phyloP scores from a whole-genome alignment of 1,140 invertebrate genomes.

The Drosophila equinoxialis region DNA sequence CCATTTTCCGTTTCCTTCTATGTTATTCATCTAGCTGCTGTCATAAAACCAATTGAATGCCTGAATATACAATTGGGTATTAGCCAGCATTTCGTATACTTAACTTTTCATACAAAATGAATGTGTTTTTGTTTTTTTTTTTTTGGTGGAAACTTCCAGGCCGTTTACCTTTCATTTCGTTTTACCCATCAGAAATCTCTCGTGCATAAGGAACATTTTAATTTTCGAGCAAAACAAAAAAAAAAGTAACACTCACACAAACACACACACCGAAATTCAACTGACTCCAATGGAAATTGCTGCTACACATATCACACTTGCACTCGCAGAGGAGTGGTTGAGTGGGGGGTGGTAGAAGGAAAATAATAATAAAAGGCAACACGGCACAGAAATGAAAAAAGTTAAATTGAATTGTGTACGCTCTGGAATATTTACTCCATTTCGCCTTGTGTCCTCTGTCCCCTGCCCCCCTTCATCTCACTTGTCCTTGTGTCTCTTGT shows the following conservation, averaged over 20 bases:
- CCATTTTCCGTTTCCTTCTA: too few species aligned
- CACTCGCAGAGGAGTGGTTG: slow-evolving; percentile 18
- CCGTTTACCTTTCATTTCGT: slow-evolving; percentile 70
- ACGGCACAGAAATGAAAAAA: slow-evolving; percentile 68
- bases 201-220: slow-evolving; percentile 78
- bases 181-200: slow-evolving; percentile 75
- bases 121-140: slow-evolving; percentile 22
- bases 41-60: too few species aligned
- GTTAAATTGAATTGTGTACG: slow-evolving; percentile 78
- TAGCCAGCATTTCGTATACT: slow-evolving; percentile 11
- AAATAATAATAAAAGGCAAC: slow-evolving; percentile 68
- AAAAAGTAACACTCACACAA: neutral
- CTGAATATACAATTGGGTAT: slow-evolving; percentile 7
- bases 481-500: slow-evolving; percentile 6
- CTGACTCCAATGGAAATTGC: slow-evolving; percentile 68
- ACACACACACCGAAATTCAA: slow-evolving; percentile 1
- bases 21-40: too few species aligned
- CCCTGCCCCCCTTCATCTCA: too few species aligned
- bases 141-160: slow-evolving; percentile 67
- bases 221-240: slow-evolving; percentile 45
- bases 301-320: slow-evolving; percentile 65
- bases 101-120: neutral
- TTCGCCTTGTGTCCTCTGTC: slow-evolving; percentile 11
- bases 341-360: neutral
- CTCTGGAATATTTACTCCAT: slow-evolving; percentile 38